Evolutionary conservation across 1,140 invertebrate species (phyloP).

Genomic region (Heliconius himera): DNA sequence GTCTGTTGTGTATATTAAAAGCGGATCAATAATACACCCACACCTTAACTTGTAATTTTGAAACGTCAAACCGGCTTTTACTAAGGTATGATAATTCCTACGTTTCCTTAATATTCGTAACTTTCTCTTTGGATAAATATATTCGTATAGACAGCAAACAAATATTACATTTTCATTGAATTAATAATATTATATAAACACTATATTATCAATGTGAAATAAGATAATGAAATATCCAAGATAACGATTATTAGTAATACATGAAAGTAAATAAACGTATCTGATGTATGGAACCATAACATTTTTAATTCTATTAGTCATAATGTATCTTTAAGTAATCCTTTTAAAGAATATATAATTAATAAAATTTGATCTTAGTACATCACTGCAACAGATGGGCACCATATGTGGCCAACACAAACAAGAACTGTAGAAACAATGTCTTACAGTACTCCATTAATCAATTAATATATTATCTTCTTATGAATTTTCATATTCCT

Average conservation of each 20-base stretch:
- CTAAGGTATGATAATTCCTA: constrained; percentile 2
- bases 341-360: not conserved
- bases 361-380: not conserved
- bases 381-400: not conserved
- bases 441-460: not conserved
- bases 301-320: not conserved
- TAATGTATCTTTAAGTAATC: not conserved
- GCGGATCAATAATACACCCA: not conserved
- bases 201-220: not conserved
- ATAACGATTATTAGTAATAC: not conserved
- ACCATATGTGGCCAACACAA: not conserved
- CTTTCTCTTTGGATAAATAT: not conserved
- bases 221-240: not conserved
- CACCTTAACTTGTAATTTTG: not conserved
- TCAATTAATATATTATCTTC: not conserved
- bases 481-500: not conserved
- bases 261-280: not conserved
- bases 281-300: not conserved
- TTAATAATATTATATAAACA: not conserved
- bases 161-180: not conserved
- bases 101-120: not conserved
- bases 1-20: not conserved
- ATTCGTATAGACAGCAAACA: not conserved
- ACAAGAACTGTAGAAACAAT: not conserved
- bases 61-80: constrained; percentile 13